Conservation (phyloP, 1,140 invertebrate species). For the Calephelis virginiensis region DNA sequence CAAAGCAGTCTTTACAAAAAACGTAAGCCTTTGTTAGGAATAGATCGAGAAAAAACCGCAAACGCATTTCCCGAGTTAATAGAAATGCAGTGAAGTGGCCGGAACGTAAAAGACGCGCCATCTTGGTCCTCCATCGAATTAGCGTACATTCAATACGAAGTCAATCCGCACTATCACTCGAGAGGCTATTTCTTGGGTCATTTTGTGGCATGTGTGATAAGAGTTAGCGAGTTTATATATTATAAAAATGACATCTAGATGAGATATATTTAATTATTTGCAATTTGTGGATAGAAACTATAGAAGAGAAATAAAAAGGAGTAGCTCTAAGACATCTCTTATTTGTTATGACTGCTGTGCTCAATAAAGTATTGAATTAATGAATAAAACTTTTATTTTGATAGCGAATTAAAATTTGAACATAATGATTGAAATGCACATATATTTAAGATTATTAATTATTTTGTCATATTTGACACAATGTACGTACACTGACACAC, state of each 20-base stretch:
- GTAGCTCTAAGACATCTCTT: too few relatives aligned
- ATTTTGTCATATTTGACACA: too few relatives aligned
- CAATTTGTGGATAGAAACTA: too few relatives aligned
- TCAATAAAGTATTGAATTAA: too few relatives aligned
- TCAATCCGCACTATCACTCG: constrained; percentile 26
- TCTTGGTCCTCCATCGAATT: constrained; percentile 35
- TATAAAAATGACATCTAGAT: neutral
- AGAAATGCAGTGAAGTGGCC: constrained; percentile 31
- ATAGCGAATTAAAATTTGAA: too few relatives aligned
- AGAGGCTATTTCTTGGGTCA: constrained; percentile 27
- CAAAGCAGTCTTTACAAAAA: too few relatives aligned
- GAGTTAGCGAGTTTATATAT: neutral
- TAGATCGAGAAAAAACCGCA: constrained; percentile 18
- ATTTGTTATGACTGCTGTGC: too few relatives aligned
- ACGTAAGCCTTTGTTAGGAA: neutral
- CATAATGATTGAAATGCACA: too few relatives aligned
- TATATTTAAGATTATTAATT: too few relatives aligned
- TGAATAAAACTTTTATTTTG: too few relatives aligned
- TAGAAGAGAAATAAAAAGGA: too few relatives aligned
- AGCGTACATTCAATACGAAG: constrained; percentile 36
- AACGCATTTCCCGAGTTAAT: constrained; percentile 29
- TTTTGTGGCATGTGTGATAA: neutral
- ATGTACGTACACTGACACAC: too few relatives aligned
- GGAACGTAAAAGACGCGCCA: constrained; percentile 28
- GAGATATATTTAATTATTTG: neutral